Conservation (phyloP, 2,113 vertebrate genomes). For the Ovis aries region ARS-UI_Ramb_v3.0 NC_056061.1:86255001-86255500, state of each 20-base stretch:
- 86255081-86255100: neutral
- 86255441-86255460: neutral
- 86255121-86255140: neutral
- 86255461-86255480: neutral
- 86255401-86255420: neutral
- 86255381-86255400: neutral
- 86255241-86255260: neutral
- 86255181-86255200: neutral
- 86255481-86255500: neutral
- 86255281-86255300: neutral
- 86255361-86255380: neutral
- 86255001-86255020: neutral
- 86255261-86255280: neutral
- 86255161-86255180: neutral
- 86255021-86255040: neutral
- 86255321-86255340: neutral
- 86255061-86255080: neutral
- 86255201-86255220: neutral
- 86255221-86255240: neutral
- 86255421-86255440: neutral
- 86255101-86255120: neutral
- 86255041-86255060: neutral
- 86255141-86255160: neutral
- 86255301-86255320: neutral
- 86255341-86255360: neutral